Percentiles rank a stretch among this genome's conserved stretches.
Conservation (phyloP, 2,888 invertebrate species). For the Acronicta alni region DNA sequence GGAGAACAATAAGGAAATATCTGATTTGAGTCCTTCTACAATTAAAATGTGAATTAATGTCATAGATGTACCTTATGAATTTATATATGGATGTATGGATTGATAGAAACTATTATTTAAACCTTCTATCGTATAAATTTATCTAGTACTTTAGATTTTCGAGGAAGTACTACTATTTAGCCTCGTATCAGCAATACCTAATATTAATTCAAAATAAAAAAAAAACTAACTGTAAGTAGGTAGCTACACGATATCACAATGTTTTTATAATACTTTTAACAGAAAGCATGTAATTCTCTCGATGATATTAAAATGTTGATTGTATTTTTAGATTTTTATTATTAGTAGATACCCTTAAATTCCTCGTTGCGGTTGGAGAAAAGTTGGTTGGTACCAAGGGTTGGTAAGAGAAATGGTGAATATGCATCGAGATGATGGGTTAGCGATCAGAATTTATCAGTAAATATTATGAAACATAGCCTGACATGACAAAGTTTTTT, state of each 20-base stretch:
- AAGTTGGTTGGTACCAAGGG: too few species aligned
- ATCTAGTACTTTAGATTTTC: too few species aligned
- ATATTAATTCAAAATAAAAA: neutral
- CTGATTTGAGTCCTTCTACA: conserved; percentile 10
- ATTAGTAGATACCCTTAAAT: too few species aligned
- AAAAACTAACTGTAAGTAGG: neutral
- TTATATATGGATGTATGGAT: conserved; percentile 1
- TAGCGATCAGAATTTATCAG: too few species aligned
- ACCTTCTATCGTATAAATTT: conserved; percentile 5
- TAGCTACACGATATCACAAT: conserved; percentile 8
- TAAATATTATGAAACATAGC: too few species aligned
- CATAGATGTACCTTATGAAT: conserved; percentile 13
- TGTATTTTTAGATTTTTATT: conserved; percentile 4
- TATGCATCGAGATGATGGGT: too few species aligned
- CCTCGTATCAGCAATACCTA: too few species aligned
- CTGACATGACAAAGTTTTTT: too few species aligned
- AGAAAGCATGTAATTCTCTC: conserved; percentile 49
- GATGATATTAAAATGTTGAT: conserved; percentile 56
- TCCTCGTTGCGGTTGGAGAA: too few species aligned
- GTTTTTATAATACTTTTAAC: conserved; percentile 34
- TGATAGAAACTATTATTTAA: conserved; percentile 10
- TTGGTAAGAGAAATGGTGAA: too few species aligned
- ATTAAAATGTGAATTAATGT: conserved; percentile 1
- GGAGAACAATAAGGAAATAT: conserved; percentile 16
- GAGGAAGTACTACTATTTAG: neutral